Conservation (phyloP, 2,888 invertebrate genomes). For the Brenthis hecate region DNA sequence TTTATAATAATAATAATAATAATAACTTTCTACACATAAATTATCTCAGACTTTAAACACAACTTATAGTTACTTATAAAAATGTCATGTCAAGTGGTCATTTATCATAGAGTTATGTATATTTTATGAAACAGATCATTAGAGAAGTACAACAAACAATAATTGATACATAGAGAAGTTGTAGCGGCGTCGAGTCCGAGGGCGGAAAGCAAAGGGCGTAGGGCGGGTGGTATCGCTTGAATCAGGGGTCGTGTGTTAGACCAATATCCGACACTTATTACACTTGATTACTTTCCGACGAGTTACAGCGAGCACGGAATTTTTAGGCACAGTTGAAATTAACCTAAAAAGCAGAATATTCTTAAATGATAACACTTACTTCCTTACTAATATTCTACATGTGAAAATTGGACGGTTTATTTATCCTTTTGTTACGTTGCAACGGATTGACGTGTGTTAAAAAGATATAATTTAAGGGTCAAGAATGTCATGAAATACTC, state of each 20-base stretch:
- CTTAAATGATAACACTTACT: too few relatives aligned
- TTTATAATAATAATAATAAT: conserved; percentile 10
- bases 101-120: conserved; percentile 15
- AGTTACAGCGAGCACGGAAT: neutral
- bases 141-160: conserved; percentile 6
- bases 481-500: too few relatives aligned
- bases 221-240: conserved; percentile 24
- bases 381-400: too few relatives aligned
- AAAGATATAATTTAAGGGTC: too few relatives aligned
- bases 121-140: conserved; percentile 14
- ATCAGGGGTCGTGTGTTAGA: conserved; percentile 19
- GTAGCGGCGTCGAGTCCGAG: too few relatives aligned
- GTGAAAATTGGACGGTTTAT: too few relatives aligned
- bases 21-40: neutral
- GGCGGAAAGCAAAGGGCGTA: neutral
- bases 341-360: neutral
- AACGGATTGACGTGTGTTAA: too few relatives aligned
- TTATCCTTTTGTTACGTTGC: too few relatives aligned
- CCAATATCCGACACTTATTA: conserved; percentile 33
- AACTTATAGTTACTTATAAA: conserved; percentile 8
- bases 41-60: neutral
- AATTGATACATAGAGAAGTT: conserved; percentile 10
- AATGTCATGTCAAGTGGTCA: conserved; percentile 17
- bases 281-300: conserved; percentile 9
- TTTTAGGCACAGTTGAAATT: neutral